These are phyloP conservation scores for Sander vitreus DNA, from an alignment of 2,113 vertebrate genomes.

Conservation along the genomic window DNA sequence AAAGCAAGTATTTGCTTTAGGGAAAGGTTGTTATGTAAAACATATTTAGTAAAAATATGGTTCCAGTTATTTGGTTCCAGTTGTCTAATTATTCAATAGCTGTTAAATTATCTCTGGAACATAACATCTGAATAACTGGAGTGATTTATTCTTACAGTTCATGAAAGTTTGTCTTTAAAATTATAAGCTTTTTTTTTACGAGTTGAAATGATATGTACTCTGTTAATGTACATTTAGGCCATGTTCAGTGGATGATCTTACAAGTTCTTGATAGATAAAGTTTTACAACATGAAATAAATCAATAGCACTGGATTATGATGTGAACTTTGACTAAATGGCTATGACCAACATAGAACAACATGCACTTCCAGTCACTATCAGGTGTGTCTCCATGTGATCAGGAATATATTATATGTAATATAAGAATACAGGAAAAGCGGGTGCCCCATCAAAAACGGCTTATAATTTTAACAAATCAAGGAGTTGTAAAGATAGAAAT, in stretches of 20 bases:
- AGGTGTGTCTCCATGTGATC: not conserved
- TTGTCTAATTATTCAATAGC: not conserved
- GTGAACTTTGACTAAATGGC: not conserved
- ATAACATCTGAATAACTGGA: not conserved
- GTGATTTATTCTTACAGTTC: not conserved
- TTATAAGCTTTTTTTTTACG: not conserved
- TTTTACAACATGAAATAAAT: not conserved
- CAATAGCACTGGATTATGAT: not conserved
- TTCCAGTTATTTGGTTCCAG: no score
- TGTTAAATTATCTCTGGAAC: not conserved
- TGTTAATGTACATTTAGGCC: not conserved
- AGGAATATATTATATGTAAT: not conserved
- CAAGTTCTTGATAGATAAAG: not conserved
- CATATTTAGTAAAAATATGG: not conserved
- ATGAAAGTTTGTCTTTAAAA: not conserved
- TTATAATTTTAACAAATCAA: not conserved
- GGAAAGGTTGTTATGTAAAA: not conserved
- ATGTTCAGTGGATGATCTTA: not conserved
- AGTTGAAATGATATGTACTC: not conserved
- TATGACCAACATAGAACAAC: not conserved
- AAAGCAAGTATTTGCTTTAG: constrained; percentile 21
- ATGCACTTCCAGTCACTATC: not conserved
- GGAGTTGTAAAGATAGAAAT: not conserved
- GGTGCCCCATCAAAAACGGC: not conserved
- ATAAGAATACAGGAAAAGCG: not conserved